A percentile compares a stretch with the other conserved stretches of the same genome.
Conservation (phyloP, 2,113 vertebrate genomes). For the Macquaria australasica region DNA sequence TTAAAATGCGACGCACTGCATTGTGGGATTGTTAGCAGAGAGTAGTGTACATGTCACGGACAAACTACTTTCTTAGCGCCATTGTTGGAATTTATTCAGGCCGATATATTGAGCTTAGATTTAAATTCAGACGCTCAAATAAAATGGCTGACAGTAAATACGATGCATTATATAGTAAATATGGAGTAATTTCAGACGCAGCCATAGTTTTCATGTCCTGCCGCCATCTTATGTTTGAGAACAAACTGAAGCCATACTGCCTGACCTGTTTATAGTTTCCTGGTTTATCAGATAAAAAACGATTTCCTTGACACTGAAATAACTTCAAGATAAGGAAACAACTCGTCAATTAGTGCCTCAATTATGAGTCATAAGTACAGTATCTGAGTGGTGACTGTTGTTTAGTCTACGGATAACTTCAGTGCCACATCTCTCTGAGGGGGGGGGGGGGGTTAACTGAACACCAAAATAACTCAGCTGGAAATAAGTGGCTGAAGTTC, state of each 20-base stretch:
- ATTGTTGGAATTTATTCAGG: too few species aligned
- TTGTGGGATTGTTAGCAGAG: too few species aligned
- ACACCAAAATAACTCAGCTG: constrained; percentile 27
- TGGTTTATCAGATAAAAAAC: not conserved
- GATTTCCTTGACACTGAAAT: not conserved
- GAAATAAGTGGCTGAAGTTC: constrained; percentile 29
- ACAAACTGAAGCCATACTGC: not conserved
- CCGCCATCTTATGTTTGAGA: too few species aligned
- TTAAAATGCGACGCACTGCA: too few species aligned
- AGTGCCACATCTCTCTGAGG: not conserved
- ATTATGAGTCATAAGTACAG: not conserved
- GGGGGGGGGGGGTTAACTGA: not conserved
- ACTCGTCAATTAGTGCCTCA: not conserved
- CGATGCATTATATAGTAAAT: too few species aligned
- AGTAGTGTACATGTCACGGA: too few species aligned
- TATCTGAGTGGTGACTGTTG: not conserved
- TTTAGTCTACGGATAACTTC: not conserved
- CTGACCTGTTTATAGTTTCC: not conserved
- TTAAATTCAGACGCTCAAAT: too few species aligned
- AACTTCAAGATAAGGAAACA: not conserved
- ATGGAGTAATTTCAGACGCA: too few species aligned
- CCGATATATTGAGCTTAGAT: too few species aligned
- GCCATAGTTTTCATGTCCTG: too few species aligned
- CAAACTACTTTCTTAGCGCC: too few species aligned
- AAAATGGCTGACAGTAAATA: too few species aligned